Evolutionary conservation across 1,140 invertebrate species (phyloP), one percentile per base, ranked within the genome.

Genomic region (Ruditapes philippinarum): DNA sequence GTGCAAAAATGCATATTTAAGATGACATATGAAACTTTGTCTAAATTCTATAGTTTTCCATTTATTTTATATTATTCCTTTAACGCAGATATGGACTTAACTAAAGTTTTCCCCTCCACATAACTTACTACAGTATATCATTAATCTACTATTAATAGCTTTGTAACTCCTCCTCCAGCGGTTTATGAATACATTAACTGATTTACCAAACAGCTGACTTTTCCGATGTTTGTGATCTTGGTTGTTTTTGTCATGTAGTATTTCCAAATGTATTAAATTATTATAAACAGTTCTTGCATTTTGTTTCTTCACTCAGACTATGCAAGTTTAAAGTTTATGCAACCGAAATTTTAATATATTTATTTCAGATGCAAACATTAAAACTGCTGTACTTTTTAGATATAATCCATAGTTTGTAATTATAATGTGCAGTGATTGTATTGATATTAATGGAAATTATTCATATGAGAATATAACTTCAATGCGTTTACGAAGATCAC

Each of bases 121-220:
- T n/a, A n/a, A n/a, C n/a, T n/a, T n/a, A n/a, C n/a, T n/a, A n/a
- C n/a, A n/a, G n/a, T n/a, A n/a, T n/a, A n/a, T n/a, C n/a, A n/a
- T n/a, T n/a, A n/a, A n/a, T n/a, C n/a, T n/a, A n/a, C n/a, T n/a
- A n/a, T n/a, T n/a, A n/a, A n/a, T n/a, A n/a, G n/a, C 7, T 3
- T 22, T 25, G 14, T n/a, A 85, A 31, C 82, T 74, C 82, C 82
- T 38, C 82, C 82, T 45, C 28, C 25, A 38, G 60, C 14, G 49
- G 22, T n/a, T 54, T 62, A 38, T 85, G 82, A 45, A 85, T 85
- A 85, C 45, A 85, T 85, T 85, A 85, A 85, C 82, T 85, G 40
- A 85, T 38, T 36, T 85, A 33, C 36, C 0, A 36, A 73, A 73
- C 82, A 85, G 82, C 82, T 85, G 82, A 84, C n/a, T n/a, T n/a